phyloP scores from a whole-genome alignment of 2,888 invertebrate genomes.

The Pilophorus perplexus region DNA sequence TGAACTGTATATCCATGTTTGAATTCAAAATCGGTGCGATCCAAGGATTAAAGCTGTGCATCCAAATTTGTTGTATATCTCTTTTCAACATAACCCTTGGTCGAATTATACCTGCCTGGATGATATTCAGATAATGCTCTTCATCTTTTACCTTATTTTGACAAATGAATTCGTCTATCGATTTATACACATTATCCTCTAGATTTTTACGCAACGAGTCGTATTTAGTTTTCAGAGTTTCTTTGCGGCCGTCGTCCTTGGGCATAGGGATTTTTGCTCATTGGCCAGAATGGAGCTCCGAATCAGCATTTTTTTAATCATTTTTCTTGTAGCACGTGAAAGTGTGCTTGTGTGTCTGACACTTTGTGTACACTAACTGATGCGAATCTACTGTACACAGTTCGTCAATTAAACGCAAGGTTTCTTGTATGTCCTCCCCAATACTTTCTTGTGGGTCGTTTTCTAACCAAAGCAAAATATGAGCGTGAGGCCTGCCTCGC shows the following conservation, averaged over 20 bases:
- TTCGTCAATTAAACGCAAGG: conserved; percentile 50
- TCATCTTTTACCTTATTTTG: conserved; percentile 1
- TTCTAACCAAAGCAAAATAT: conserved; percentile 53
- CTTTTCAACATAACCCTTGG: conserved; percentile 47
- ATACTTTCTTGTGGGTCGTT: conserved; percentile 50
- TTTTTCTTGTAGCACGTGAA: conserved; percentile 50
- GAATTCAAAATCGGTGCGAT: too few relatives aligned
- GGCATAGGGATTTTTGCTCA: conserved; percentile 50
- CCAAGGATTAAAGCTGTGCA: too few relatives aligned
- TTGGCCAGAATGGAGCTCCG: conserved; percentile 51
- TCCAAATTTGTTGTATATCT: conserved; percentile 45
- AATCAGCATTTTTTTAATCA: conserved; percentile 50
- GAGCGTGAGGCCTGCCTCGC: conserved; percentile 53
- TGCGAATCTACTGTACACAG: conserved; percentile 50
- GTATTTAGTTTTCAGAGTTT: neutral
- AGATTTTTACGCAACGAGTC: too few relatives aligned
- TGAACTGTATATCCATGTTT: too few relatives aligned
- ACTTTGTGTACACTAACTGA: conserved; percentile 49
- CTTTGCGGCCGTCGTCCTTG: neutral
- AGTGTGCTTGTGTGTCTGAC: too few relatives aligned
- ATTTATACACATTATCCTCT: neutral
- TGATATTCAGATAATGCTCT: conserved; percentile 47
- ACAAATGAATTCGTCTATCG: neutral
- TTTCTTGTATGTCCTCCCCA: conserved; percentile 32
- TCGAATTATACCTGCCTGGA: conserved; percentile 47